Evolutionary conservation across 2,888 invertebrate genomes (phyloP).

Genomic region (Cryptocephalus primarius): DNA sequence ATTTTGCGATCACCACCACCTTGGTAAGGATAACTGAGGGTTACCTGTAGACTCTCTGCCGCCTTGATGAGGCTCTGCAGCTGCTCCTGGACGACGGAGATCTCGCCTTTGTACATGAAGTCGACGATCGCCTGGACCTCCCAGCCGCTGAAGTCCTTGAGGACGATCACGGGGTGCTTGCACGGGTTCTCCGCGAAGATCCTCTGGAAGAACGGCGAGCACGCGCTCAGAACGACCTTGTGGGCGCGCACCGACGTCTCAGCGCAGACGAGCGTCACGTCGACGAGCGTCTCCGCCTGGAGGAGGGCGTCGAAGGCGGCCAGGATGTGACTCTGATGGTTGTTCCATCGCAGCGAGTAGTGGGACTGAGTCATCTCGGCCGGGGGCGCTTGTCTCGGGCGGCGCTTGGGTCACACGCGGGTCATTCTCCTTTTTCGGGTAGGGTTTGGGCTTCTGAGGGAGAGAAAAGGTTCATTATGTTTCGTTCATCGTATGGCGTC

Average conservation of each 20-base stretch:
- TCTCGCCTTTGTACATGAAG: conserved; percentile 91
- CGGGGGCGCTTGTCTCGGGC: neutral
- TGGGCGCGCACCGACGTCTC: conserved; percentile 79
- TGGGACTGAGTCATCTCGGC: conserved; percentile 53
- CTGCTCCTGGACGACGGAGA: conserved; percentile 77
- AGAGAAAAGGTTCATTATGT: conserved; percentile 3
- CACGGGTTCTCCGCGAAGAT: conserved; percentile 86
- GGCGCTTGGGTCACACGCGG: conserved; percentile 20
- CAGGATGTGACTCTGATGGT: conserved; percentile 81
- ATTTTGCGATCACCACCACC: too few relatives aligned
- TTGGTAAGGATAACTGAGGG: neutral
- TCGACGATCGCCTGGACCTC: conserved; percentile 83
- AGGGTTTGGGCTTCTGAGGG: conserved; percentile 29
- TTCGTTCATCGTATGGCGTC: too few relatives aligned
- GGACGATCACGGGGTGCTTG: conserved; percentile 85
- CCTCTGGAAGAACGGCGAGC: conserved; percentile 79
- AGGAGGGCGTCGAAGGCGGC: conserved; percentile 81
- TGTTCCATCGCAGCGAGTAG: conserved; percentile 89
- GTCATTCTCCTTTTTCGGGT: conserved; percentile 20
- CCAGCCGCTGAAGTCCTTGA: conserved; percentile 82
- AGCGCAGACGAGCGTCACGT: conserved; percentile 82
- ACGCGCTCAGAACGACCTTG: conserved; percentile 83
- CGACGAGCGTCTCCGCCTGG: conserved; percentile 77
- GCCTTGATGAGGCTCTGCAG: conserved; percentile 75
- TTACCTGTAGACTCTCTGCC: conserved; percentile 67